Percentiles rank a stretch among this genome's conserved stretches.
These are phyloP conservation scores for Caenorhabditis sp. DNA, from an alignment of 2,888 invertebrate species.

Conservation along the genomic window DNA sequence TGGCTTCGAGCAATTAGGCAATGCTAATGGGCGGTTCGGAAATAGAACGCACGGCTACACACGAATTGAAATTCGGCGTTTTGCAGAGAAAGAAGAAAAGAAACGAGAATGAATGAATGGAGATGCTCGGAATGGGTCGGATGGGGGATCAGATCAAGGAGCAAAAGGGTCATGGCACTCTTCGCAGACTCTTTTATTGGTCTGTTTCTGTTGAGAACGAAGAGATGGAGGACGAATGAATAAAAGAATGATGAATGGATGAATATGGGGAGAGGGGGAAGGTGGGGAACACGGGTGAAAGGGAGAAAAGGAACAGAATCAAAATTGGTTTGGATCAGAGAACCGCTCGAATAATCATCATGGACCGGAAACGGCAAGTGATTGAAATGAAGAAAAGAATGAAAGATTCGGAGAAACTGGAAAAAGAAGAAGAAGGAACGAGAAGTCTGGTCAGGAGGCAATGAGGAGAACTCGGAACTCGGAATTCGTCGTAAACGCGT, in stretches of 20 bases:
- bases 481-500: neutral
- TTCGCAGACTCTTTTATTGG: conserved; percentile 14
- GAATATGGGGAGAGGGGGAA: neutral
- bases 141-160: neutral
- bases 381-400: neutral
- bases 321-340: conserved; percentile 23
- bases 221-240: conserved; percentile 5
- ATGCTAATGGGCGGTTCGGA: conserved; percentile 40
- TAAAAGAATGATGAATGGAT: conserved; percentile 3
- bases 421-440: too few relatives aligned
- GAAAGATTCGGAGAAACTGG: too few relatives aligned
- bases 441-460: neutral
- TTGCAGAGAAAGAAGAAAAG: conserved; percentile 14
- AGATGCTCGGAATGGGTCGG: neutral
- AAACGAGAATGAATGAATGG: too few relatives aligned
- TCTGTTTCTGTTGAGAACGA: neutral
- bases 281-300: neutral
- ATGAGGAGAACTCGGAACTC: neutral
- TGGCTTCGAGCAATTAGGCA: conserved; percentile 47
- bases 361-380: conserved; percentile 12
- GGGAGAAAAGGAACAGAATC: conserved; percentile 3
- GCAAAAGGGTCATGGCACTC: conserved; percentile 4
- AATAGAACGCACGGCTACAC: conserved; percentile 20
- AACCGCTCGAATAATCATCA: neutral
- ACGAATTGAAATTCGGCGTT: conserved; percentile 22